phyloP scores from a whole-genome alignment of 2,797 vertebrate species.

The Fistularia tabacaria region DNA sequence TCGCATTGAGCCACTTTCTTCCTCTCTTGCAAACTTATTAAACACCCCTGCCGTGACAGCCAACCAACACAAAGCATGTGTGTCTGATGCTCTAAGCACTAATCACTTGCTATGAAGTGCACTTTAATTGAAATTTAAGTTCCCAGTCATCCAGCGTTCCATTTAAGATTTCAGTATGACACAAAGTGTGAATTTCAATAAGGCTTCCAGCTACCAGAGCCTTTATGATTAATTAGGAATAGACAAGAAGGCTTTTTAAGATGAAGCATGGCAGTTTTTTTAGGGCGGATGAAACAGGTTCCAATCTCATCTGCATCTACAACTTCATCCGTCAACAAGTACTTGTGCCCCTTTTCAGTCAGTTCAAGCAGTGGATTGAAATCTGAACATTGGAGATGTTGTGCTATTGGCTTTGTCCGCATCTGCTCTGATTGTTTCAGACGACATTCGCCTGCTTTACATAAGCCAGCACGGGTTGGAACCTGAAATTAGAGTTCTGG shows the following conservation, averaged over 20 bases:
- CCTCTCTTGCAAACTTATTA: slow-evolving; percentile 26
- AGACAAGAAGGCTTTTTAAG: slow-evolving; percentile 4
- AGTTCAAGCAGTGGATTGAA: not conserved
- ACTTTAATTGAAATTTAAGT: slow-evolving; percentile 39
- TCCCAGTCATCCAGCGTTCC: slow-evolving; percentile 16
- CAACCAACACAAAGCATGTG: slow-evolving; percentile 15
- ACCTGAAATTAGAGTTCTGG: not conserved
- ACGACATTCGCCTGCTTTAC: slow-evolving; percentile 3
- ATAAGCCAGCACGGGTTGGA: slow-evolving; percentile 24
- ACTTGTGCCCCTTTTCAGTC: not conserved
- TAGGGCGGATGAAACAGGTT: slow-evolving; percentile 9
- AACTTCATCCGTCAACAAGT: not conserved
- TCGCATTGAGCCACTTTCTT: slow-evolving; percentile 13
- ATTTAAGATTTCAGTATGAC: slow-evolving; percentile 36
- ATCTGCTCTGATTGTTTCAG: slow-evolving; percentile 9
- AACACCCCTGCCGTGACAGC: slow-evolving; percentile 19
- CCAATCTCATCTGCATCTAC: slow-evolving; percentile 12
- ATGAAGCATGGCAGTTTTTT: too few relatives aligned
- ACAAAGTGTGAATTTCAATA: slow-evolving; percentile 27
- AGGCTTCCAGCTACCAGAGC: slow-evolving; percentile 29
- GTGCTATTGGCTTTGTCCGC: not conserved
- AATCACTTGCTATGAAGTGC: slow-evolving; percentile 24
- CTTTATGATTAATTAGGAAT: slow-evolving; percentile 26
- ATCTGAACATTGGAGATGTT: not conserved
- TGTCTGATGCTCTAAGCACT: slow-evolving; percentile 5